phyloP scores from a whole-genome alignment of 1,140 invertebrate species.

The Vanessa tameamea region DNA sequence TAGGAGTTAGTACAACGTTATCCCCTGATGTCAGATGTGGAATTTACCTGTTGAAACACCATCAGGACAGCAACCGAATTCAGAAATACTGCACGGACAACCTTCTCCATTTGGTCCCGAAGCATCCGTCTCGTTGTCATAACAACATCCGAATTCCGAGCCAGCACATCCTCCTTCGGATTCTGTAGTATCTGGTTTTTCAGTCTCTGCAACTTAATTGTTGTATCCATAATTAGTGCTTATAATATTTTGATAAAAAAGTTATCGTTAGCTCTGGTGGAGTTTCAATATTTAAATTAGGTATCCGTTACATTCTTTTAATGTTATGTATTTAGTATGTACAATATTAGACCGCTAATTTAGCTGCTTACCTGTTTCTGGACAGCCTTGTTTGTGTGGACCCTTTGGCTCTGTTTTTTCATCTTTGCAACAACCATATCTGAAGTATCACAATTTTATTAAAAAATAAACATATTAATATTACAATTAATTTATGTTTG shows the following conservation, averaged over 20 bases:
- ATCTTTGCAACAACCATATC: conserved; percentile 91
- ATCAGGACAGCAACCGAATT: conserved; percentile 95
- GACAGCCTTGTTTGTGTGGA: conserved; percentile 84
- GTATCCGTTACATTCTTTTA: too few species aligned
- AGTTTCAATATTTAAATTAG: too few species aligned
- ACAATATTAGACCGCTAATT: too few species aligned
- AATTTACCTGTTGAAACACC: conserved; percentile 86
- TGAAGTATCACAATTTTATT: conserved; percentile 28
- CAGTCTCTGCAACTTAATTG: conserved; percentile 22
- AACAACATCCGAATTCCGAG: conserved; percentile 88
- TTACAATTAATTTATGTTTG: background rate
- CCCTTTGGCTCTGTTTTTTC: conserved; percentile 86
- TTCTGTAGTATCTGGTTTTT: conserved; percentile 5
- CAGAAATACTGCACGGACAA: conserved; percentile 87
- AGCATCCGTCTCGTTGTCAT: conserved; percentile 86
- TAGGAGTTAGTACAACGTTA: too few species aligned
- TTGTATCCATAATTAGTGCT: background rate
- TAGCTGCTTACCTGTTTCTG: conserved; percentile 57
- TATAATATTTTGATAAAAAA: too few species aligned
- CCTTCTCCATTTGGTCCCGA: conserved; percentile 86
- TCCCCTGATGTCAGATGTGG: too few species aligned
- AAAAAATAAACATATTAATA: background rate
- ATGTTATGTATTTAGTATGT: too few species aligned
- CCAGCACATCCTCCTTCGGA: conserved; percentile 67
- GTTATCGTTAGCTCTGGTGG: too few species aligned